Percentiles rank a stretch among this genome's conserved stretches.
Conservation (phyloP, 1,140 invertebrate genomes). For the Laupala kohalensis region DNA sequence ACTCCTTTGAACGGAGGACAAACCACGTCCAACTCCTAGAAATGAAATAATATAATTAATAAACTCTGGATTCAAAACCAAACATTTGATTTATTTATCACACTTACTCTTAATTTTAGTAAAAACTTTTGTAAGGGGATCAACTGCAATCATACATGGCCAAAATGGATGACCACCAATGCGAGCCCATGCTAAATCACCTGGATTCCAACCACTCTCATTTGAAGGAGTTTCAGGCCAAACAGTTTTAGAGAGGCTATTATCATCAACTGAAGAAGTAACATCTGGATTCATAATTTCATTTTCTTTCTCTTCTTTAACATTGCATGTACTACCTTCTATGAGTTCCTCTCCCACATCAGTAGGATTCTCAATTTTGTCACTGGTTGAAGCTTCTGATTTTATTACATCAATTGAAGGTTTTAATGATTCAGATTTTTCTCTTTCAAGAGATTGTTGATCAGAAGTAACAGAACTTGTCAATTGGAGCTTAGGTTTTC, state of each 20-base stretch:
- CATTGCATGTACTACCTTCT: background rate
- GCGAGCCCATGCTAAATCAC: constrained; percentile 15
- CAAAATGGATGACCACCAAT: constrained; percentile 13
- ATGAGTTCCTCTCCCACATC: background rate
- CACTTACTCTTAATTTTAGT: constrained; percentile 5
- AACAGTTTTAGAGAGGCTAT: background rate
- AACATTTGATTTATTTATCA: background rate
- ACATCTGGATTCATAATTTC: background rate
- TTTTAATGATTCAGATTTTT: background rate
- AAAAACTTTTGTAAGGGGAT: constrained; percentile 5
- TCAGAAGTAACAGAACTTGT: background rate
- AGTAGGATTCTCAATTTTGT: background rate
- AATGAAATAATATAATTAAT: background rate
- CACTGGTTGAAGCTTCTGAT: background rate
- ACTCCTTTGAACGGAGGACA: background rate
- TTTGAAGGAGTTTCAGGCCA: background rate
- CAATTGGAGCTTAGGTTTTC: background rate
- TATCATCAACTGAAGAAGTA: background rate
- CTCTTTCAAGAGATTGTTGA: background rate
- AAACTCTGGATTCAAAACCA: too few relatives aligned
- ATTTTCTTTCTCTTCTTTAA: background rate
- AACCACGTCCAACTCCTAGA: background rate
- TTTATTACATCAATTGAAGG: background rate
- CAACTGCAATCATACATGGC: constrained; percentile 13
- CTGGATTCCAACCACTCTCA: constrained; percentile 7